Conservation (phyloP, 2,888 invertebrate species). For the Hirtodrosophila trivittata region DNA sequence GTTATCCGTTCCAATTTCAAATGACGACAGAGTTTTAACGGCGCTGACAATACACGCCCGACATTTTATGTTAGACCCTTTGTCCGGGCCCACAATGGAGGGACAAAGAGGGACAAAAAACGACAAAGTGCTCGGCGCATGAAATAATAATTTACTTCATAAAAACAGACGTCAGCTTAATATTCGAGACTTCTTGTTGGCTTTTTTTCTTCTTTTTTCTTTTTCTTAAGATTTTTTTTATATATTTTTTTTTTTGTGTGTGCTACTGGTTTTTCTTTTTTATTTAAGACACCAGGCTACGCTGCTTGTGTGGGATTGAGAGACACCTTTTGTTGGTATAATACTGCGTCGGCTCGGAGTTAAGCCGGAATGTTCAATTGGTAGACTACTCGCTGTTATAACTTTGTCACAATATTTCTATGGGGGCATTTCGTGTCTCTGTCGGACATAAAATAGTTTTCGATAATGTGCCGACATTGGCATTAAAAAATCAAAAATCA, state of each 20-base stretch:
- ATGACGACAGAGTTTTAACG: constrained; percentile 74
- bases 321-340: constrained; percentile 56
- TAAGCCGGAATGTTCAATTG: constrained; percentile 48
- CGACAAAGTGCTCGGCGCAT: constrained; percentile 67
- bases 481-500: not conserved
- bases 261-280: constrained; percentile 68
- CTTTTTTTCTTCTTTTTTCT: constrained; percentile 24
- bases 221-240: constrained; percentile 10
- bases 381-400: constrained; percentile 28
- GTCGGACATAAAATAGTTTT: constrained; percentile 15
- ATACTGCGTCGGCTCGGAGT: constrained; percentile 32
- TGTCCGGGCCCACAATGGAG: constrained; percentile 53
- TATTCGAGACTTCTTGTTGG: constrained; percentile 47
- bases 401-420: constrained; percentile 59
- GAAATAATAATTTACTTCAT: constrained; percentile 76
- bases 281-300: constrained; percentile 62
- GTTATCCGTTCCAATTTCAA: constrained; percentile 80
- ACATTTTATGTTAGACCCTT: constrained; percentile 51
- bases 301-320: constrained; percentile 64
- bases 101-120: constrained; percentile 23
- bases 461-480: constrained; percentile 38
- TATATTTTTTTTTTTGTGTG: constrained; percentile 15
- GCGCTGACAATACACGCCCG: constrained; percentile 67
- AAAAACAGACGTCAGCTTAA: constrained; percentile 75
- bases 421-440: constrained; percentile 20